Evolutionary conservation across 2,888 invertebrate species (phyloP), one percentile per base, ranked within the genome.

Genomic region (Piscicola geometra): DNA sequence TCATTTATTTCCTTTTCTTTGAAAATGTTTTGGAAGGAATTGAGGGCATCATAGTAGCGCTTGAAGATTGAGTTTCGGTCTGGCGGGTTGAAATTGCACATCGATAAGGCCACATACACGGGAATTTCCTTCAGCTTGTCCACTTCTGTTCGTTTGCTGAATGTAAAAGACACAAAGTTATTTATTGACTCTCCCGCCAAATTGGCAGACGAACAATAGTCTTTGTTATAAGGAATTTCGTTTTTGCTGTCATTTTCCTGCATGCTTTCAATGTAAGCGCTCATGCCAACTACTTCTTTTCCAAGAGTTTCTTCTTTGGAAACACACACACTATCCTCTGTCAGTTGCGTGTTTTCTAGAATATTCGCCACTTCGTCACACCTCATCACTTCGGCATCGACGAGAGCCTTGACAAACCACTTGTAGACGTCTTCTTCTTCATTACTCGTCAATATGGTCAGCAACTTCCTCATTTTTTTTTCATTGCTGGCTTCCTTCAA

Each of bases 281-380:
- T 56, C 21, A 56, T 25, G 9, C 12, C n/a, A 18, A 56, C 5
- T 3, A 56, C 60, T 56, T 21, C 60, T 5, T 56, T 56, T n/a
- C 25, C n/a, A 5, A 56, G 25, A 3, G n/a, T 56, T 56, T 56
- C 60, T 56, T 56, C 25, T 56, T 56, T 56, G 60, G 21, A 18
- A 56, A 18, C 21, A 25, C n/a, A 5, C 5, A 56, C 21, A 21
- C n/a, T 21, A 5, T 15, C n/a, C 3, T 5, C n/a, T 25, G 25
- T 25, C 5, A 56, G n/a, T 56, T 5, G n/a, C n/a, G 5, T 56
- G 9, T 56, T 56, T 56, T 56, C 60, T 18, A 56, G 5, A 56
- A 56, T 56, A 5, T 25, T 56, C 5, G 60, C 60, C 5, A 56
- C 60, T 56, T 56, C 60, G n/a, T 56, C 60, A 56, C 60, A 56